Evolutionary conservation across 2,797 vertebrate genomes (phyloP).

Genomic region (Alauda arvensis): DNA sequence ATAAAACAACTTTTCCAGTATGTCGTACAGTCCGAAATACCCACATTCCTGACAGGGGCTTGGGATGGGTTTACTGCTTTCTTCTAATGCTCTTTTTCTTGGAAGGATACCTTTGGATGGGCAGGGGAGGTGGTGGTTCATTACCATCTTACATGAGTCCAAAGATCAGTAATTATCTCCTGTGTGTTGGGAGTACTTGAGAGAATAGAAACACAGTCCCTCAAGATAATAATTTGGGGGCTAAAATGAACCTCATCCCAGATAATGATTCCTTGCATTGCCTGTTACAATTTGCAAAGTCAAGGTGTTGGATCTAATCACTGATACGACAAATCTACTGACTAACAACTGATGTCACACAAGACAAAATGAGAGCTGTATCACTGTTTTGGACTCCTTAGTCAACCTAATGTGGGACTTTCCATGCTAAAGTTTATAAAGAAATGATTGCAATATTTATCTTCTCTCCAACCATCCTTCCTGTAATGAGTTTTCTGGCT

Average conservation of each 20-base stretch:
- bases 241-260: not conserved
- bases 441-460: not conserved
- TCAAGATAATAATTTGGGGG: not conserved
- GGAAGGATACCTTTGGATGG: not conserved
- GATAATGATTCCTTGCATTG: not conserved
- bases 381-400: not conserved
- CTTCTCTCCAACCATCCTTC: not conserved
- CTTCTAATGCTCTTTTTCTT: not conserved
- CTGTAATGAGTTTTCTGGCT: not conserved
- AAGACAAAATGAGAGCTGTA: not conserved
- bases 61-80: not conserved
- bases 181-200: not conserved
- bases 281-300: not conserved
- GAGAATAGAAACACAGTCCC: not conserved
- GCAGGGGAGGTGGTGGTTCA: not conserved
- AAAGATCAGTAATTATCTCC: rapidly evolving
- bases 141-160: rapidly evolving
- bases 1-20: not conserved
- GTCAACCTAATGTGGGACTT: not conserved
- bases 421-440: not conserved
- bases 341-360: rapidly evolving
- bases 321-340: not conserved
- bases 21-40: not conserved
- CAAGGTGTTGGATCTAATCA: not conserved
- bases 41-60: not conserved